These are phyloP conservation scores for Pachypanchax playfairii DNA, from an alignment of 2,113 vertebrate species.

Conservation along the genomic window DNA sequence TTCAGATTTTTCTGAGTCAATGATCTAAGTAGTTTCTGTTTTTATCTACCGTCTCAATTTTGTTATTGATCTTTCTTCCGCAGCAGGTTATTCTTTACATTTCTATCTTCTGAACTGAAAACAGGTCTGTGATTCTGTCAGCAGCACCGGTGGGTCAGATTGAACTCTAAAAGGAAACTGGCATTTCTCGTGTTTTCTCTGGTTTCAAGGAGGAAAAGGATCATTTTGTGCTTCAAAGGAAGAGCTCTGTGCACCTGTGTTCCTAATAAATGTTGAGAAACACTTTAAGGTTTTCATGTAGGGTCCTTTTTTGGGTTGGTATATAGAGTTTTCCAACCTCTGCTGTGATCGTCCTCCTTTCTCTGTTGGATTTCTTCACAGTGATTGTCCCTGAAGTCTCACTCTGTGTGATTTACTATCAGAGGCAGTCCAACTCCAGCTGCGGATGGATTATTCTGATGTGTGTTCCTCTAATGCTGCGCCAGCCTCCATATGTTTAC, in stretches of 20 bases:
- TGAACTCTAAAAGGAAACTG: not conserved
- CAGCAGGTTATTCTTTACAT: too few species aligned
- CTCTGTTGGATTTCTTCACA: slow-evolving; percentile 5
- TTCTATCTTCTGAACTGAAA: too few species aligned
- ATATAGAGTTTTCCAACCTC: not conserved
- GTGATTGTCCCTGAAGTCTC: slow-evolving; percentile 12
- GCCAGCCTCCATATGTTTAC: too few species aligned
- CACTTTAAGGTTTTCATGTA: slow-evolving; percentile 4
- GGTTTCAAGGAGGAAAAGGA: not conserved
- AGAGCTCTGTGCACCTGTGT: too few species aligned
- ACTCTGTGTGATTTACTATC: slow-evolving; percentile 21
- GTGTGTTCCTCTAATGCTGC: slow-evolving; percentile 7
- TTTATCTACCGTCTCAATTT: too few species aligned
- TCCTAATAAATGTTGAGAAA: not conserved
- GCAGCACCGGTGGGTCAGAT: not conserved
- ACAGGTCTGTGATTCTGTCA: too few species aligned
- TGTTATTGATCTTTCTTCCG: too few species aligned
- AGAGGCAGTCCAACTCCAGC: slow-evolving; percentile 10
- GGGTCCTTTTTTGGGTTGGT: too few species aligned
- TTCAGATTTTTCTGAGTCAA: too few species aligned
- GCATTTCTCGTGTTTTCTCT: not conserved
- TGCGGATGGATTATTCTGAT: slow-evolving; percentile 40
- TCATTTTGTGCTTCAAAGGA: not conserved
- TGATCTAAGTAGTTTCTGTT: too few species aligned
- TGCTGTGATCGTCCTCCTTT: not conserved